Conservation (phyloP, 2,888 invertebrate genomes). For the Philereme vetulata region DNA sequence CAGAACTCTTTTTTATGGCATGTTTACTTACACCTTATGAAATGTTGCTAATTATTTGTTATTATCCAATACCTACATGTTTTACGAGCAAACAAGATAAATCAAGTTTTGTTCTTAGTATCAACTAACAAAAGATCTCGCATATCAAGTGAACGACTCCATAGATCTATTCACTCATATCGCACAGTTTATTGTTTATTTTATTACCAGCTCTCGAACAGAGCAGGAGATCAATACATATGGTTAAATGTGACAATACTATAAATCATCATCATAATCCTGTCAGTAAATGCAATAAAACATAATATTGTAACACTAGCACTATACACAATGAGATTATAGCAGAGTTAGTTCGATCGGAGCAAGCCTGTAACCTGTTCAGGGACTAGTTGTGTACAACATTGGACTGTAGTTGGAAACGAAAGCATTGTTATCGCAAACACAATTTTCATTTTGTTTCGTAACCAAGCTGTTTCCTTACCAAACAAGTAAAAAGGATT, state of each 20-base stretch:
- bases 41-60: no score
- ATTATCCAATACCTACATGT: no score
- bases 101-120: slow-evolving; percentile 11
- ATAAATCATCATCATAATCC: slow-evolving; percentile 54
- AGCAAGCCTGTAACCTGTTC: slow-evolving; percentile 31
- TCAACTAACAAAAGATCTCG: slow-evolving; percentile 43
- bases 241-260: slow-evolving; percentile 52
- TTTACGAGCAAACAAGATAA: slow-evolving; percentile 1
- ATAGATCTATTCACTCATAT: slow-evolving; percentile 40
- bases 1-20: no score
- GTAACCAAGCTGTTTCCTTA: slow-evolving; percentile 6
- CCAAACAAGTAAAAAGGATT: not conserved
- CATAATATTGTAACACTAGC: slow-evolving; percentile 42
- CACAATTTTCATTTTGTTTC: slow-evolving; percentile 18
- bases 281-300: slow-evolving; percentile 47
- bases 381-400: slow-evolving; percentile 13
- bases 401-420: slow-evolving; percentile 14
- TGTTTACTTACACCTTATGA: no score
- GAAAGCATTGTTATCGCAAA: slow-evolving; percentile 18
- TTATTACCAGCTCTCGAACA: slow-evolving; percentile 54
- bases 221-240: slow-evolving; percentile 58
- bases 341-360: slow-evolving; percentile 22
- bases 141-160: slow-evolving; percentile 49
- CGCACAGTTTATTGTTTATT: slow-evolving; percentile 55
- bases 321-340: slow-evolving; percentile 34